Base-by-base conservation (phyloP, 2,888 invertebrate species). In the Aleiodes testaceus region DNA sequence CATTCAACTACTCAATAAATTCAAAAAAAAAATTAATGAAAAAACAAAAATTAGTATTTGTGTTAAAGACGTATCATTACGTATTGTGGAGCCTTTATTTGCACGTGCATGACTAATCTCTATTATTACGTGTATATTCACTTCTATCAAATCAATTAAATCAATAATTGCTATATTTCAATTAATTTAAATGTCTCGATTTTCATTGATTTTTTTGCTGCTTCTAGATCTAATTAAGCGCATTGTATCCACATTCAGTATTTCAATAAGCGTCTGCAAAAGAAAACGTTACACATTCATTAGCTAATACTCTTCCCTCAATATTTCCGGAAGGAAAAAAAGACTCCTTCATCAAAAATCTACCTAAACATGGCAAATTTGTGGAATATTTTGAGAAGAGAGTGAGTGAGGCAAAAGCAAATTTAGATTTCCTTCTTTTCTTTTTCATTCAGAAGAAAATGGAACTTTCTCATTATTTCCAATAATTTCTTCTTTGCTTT, bases 311-410 rank as follows among this genome's bases (percentile, higher is more conserved):
- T 30, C 16, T 55, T 30, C 22, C 14, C 11, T n/a, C 14, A 16
- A 16, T 49, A 49, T 49, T 49, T 49, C 49, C 2, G 52, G 14
- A 47, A 36, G 6, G 6, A 36, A 36, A 36, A 9, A 11, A 36
- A 36, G 9, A 36, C 4, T 9, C 0, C 2, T 36, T 9, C 7
- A 9, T 36, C 11, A 0, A 36, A 36, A 0, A 36, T 36, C 26
- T 36, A 7, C 9, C 36, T 4, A 9, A 36, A 3, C 6, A 47
- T 47, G 4, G 16, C 7, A 4, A 47, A 12, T 7, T 16, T 16
- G 3, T 16, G 16, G 70, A 77, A 77, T 77, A 75, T 77, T 74
- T 64, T 59, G 65, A 77, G 75, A 76, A 76, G 73, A 72, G 69
- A 68, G 66, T 12, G 26, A 59, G 65, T 67, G 66, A 72, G 70